phyloP scores from a whole-genome alignment of 2,888 invertebrate genomes.

The Hydropsyche betteni region DNA sequence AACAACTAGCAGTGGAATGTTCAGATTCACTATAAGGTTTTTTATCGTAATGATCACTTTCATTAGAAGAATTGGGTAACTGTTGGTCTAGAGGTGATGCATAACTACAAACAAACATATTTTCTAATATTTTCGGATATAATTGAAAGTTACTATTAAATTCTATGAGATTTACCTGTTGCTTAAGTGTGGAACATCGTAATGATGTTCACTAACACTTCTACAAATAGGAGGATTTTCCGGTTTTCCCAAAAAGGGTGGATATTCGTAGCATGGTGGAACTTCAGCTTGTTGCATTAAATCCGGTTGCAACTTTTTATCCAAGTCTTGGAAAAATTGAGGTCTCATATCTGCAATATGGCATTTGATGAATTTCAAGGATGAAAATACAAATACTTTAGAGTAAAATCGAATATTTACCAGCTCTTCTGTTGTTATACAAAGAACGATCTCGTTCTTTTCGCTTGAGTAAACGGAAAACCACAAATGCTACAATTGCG shows the following conservation, averaged over 20 bases:
- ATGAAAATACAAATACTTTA: neutral
- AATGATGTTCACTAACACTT: conserved; percentile 83
- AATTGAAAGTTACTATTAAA: too few species aligned
- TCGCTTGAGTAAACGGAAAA: conserved; percentile 73
- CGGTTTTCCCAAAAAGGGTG: conserved; percentile 65
- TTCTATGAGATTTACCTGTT: conserved; percentile 63
- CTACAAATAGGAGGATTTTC: conserved; percentile 61
- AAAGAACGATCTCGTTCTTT: conserved; percentile 79
- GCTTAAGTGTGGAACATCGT: conserved; percentile 87
- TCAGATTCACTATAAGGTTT: conserved; percentile 66
- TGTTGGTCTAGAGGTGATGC: conserved; percentile 65
- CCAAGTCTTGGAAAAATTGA: conserved; percentile 85
- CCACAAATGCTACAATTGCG: conserved; percentile 77
- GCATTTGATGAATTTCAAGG: neutral
- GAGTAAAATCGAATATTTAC: conserved; percentile 63
- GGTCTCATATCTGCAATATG: conserved; percentile 81
- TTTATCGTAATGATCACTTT: conserved; percentile 65
- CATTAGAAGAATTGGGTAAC: conserved; percentile 64
- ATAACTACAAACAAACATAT: conserved; percentile 57
- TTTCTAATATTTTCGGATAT: neutral
- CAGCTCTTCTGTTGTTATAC: conserved; percentile 84
- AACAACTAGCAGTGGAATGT: conserved; percentile 65
- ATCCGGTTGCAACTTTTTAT: conserved; percentile 88
- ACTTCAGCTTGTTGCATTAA: conserved; percentile 73
- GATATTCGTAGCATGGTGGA: conserved; percentile 85